Percentiles rank a stretch among this genome's conserved stretches.
Conservation (phyloP, 2,888 invertebrate species). For the Rhagonycha fulva region DNA sequence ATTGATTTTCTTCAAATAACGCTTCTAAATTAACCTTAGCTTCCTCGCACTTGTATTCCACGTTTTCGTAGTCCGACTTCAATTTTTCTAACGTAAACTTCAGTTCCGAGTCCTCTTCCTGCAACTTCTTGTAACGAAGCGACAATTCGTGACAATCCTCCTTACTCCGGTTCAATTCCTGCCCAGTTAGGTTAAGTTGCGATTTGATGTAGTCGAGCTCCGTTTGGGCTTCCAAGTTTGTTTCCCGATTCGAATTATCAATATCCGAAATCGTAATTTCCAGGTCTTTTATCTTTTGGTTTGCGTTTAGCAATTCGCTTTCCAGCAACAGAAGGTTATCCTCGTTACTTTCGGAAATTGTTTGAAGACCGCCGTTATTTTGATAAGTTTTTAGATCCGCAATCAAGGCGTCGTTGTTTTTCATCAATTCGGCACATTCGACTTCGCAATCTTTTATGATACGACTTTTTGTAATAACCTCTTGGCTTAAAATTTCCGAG, state of each 20-base stretch:
- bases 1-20: slow-evolving; percentile 50
- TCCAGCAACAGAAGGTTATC: slow-evolving; percentile 69
- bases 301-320: slow-evolving; percentile 62
- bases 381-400: slow-evolving; percentile 68
- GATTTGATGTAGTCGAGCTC: slow-evolving; percentile 39
- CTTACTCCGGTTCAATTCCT: slow-evolving; percentile 37
- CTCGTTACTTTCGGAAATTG: slow-evolving; percentile 74
- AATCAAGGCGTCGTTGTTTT: slow-evolving; percentile 72
- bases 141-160: slow-evolving; percentile 44
- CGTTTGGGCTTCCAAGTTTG: slow-evolving; percentile 33
- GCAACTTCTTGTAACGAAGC: slow-evolving; percentile 33
- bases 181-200: slow-evolving; percentile 37
- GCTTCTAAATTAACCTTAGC: slow-evolving; percentile 58
- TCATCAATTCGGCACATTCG: slow-evolving; percentile 69
- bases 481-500: slow-evolving; percentile 50
- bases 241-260: slow-evolving; percentile 35
- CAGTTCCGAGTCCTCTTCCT: slow-evolving; percentile 45
- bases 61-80: slow-evolving; percentile 53
- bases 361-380: slow-evolving; percentile 67
- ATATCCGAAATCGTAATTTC: slow-evolving; percentile 44
- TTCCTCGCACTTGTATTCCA: slow-evolving; percentile 52
- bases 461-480: slow-evolving; percentile 47
- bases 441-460: slow-evolving; percentile 58
- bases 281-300: slow-evolving; percentile 53
- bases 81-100: slow-evolving; percentile 55